These are phyloP conservation scores for Gobionotothen gibberifrons DNA, from an alignment of 2,797 vertebrate species.

Conservation along the genomic window DNA sequence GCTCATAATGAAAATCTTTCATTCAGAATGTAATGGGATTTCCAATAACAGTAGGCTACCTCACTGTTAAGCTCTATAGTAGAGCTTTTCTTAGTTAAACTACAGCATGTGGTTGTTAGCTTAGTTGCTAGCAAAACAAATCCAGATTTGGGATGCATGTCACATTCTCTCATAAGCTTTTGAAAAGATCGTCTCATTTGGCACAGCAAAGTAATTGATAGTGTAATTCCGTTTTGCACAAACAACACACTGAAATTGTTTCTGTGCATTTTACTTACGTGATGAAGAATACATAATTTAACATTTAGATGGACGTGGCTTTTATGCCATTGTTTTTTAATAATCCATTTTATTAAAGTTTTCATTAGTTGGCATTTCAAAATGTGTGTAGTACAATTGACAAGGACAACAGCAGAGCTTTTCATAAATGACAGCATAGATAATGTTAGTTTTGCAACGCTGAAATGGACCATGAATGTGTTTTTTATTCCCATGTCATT, in stretches of 20 bases:
- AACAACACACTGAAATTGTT: slow-evolving; percentile 1
- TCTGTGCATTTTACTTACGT: slow-evolving; percentile 36
- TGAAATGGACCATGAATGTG: neutral
- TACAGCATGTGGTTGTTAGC: no score
- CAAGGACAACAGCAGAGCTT: slow-evolving; percentile 6
- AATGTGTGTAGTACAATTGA: slow-evolving; percentile 19
- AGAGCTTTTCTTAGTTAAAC: no score
- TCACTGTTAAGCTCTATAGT: no score
- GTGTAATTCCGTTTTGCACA: neutral
- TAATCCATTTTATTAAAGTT: slow-evolving; percentile 4
- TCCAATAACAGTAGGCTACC: no score
- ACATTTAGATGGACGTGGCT: slow-evolving; percentile 4
- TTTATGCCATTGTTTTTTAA: slow-evolving; percentile 11
- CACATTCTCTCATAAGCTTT: neutral
- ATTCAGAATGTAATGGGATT: no score
- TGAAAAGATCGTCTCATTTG: slow-evolving; percentile 11
- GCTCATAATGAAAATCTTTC: no score
- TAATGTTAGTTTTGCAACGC: slow-evolving; percentile 1
- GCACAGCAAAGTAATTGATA: slow-evolving; percentile 8
- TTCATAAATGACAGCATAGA: slow-evolving; percentile 5
- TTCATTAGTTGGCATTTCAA: slow-evolving; percentile 18
- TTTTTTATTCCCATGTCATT: slow-evolving; percentile 1
- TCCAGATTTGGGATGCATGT: no score
- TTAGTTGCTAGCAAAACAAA: no score
- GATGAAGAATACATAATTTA: slow-evolving; percentile 18